Evolutionary conservation across 2,797 vertebrate genomes (phyloP), one percentile per base, ranked within the genome.

Genomic region (Benthosema pterotum): DNA sequence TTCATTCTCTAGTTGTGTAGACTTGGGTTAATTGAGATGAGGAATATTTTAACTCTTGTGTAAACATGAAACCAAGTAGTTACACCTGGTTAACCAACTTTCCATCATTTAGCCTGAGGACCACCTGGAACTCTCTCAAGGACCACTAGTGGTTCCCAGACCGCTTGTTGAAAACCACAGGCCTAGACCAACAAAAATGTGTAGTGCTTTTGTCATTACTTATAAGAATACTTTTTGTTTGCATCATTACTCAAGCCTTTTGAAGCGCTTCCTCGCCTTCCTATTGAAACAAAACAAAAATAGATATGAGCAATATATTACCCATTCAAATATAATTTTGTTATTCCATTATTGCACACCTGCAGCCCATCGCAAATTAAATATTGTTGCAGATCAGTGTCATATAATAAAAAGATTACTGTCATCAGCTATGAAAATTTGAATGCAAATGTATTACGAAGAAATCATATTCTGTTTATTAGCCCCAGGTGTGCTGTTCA

Each of bases 281-380:
- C 25, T 43, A 53, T 47, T 14, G 32, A 48, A 67, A 58, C 17
- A 49, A 52, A 22, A 72, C 63, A 14, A 68, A 52, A 65, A 75
- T 78, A 77, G 78, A 80, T n/a, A 22, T 45, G 28, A 6, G 28
- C 28, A 32, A 32, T 32, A 32, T 32, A 32, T 32, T 8, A 32
- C 28, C 28, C 28, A 32, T 32, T 32, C 1, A 32, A 32, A 32
- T 32, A 32, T 32, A 32, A 32, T 32, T 7, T 7, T 32, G 28
- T 32, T 13, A 57, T 77, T 82, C 63, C 69, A 75, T 83, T 79
- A 48, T 50, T 42, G 15, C 63, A 66, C 84, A 83, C 80, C 84
- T 83, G 83, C 80, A 80, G 72, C 78, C 69, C 59, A 69, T 74
- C 66, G 56, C 28, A 67, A 78, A 83, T 86, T 61, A 32, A 51